Base-by-base conservation (phyloP, 2,797 vertebrate genomes). In the Nannoperca australis region DNA sequence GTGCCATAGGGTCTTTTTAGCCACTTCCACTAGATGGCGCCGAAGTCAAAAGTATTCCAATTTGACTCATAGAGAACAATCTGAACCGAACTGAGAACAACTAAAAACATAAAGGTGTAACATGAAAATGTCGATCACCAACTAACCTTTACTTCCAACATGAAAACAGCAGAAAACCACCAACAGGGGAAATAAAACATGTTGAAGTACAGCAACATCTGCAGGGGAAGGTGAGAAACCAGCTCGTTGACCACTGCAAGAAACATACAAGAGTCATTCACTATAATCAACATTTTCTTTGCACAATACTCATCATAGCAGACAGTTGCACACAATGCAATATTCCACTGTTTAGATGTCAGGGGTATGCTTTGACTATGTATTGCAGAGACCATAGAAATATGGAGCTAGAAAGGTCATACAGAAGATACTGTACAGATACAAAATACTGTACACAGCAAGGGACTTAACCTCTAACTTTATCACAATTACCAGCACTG, bases 191-290 rank as follows among this genome's bases (percentile, higher is more conserved):
- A 96, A 82, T 94, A 97, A 87, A 93, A 95, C 83, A 83, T 83
- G 7, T 97, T 97, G 92, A 98, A 98, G 89, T 96, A 97, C 11
- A 98, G 94, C 55, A 96, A 90, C 95, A 97, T 96, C 92, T 98
- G 97, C 17, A 98, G 95, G 0, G 96, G 96, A 30, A 98, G 94
- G 82, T 95, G 93, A 62, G 96, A 94, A 22, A 95, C 89, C 85
- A 95, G 79, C 70, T 95, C 87, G 0, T 88, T 94, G 71, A 83
- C 95, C 95, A 76, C 65, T 91, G 85, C 17, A 82, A 87, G 27
- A 63, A 5, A 79, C 77, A 53, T 14, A 30, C 9, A 54, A 17
- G 42, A 67, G 2, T 0, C 2, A 22, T 40, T 60, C 0, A 2
- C 0, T 12, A 8, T 27, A 4, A 14, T 47, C 5, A 45, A 36